Percentiles rank a stretch among this genome's conserved stretches.
These are phyloP conservation scores for Hylomyscus alleni DNA, from an alignment of 2,797 vertebrate genomes.

Conservation along the genomic window DNA sequence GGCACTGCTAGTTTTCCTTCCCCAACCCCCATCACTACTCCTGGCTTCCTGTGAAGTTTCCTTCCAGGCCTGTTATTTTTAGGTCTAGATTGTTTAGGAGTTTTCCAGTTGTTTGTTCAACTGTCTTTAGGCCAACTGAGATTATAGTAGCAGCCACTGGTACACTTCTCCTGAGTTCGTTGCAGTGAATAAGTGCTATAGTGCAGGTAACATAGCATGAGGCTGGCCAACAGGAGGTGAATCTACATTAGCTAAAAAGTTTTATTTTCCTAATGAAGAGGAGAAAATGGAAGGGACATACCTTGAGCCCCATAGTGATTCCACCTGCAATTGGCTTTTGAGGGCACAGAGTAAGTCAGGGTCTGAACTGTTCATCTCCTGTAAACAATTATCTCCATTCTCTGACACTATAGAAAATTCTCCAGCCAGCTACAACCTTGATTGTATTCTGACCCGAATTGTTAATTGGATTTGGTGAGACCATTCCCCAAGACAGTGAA, in stretches of 20 bases:
- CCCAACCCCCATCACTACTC: neutral
- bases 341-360: neutral
- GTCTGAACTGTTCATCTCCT: neutral
- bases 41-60: neutral
- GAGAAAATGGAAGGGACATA: neutral
- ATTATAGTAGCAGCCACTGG: neutral
- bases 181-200: neutral
- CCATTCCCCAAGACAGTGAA: neutral
- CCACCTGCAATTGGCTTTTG: neutral
- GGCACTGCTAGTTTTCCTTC: neutral
- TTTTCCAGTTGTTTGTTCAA: conserved; percentile 27
- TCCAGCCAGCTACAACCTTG: neutral
- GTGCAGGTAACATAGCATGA: neutral
- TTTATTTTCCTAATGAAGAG: neutral
- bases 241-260: conserved; percentile 8
- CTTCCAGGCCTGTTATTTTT: neutral
- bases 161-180: neutral
- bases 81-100: neutral
- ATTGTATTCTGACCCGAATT: neutral
- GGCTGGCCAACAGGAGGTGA: neutral
- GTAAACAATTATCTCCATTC: neutral
- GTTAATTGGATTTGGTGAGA: neutral
- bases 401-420: neutral
- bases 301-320: neutral
- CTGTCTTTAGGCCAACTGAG: neutral